Evolutionary conservation across 2,888 invertebrate species (phyloP).

Genomic region (Ectemnius cavifrons): DNA sequence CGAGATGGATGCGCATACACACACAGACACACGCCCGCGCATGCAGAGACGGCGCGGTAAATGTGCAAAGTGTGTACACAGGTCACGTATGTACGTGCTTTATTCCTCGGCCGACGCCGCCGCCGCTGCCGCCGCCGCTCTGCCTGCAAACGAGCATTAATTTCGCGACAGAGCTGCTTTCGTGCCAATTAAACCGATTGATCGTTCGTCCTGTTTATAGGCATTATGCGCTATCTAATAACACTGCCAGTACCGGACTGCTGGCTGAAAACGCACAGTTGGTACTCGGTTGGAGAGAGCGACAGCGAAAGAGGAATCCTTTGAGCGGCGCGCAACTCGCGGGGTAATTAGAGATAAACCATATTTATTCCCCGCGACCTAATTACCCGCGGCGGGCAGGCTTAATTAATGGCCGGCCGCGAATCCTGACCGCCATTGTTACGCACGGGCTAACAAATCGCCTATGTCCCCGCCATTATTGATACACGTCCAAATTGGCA

Average conservation of each 20-base stretch:
- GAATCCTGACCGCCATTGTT: conserved; percentile 64
- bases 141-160: not conserved
- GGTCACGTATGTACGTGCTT: no score
- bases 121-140: no score
- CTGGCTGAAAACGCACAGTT: not conserved
- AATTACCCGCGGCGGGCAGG: conserved; percentile 64
- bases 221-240: conserved; percentile 55
- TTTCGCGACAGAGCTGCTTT: conserved; percentile 29
- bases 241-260: conserved; percentile 16
- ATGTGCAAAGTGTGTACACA: no score
- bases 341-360: conserved; percentile 65
- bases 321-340: conserved; percentile 51
- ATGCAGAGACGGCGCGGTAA: no score
- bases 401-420: conserved; percentile 66
- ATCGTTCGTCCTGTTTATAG: conserved; percentile 56
- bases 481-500: conserved; percentile 43
- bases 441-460: conserved; percentile 56
- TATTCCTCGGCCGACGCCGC: no score
- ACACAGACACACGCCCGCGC: no score
- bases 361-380: conserved; percentile 65
- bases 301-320: conserved; percentile 42
- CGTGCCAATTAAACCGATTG: conserved; percentile 62
- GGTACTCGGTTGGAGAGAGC: not conserved
- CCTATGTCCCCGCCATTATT: conserved; percentile 41
- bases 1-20: no score